Base-by-base conservation (phyloP, 2,888 invertebrate genomes). In the Eurytoma adleriae region DNA sequence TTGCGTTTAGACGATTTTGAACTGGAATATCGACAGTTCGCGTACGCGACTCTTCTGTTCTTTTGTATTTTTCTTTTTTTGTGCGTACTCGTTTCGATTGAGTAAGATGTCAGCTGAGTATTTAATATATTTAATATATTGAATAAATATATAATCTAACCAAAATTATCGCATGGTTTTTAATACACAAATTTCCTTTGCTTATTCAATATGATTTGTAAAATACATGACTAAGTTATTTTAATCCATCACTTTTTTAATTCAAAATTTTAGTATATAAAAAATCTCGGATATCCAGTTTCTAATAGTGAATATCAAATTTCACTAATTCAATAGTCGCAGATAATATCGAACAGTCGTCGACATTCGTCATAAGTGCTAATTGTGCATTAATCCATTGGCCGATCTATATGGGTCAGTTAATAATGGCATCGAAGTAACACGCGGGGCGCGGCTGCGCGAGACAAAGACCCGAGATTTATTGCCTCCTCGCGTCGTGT, bases 301-400 rank as follows among this genome's bases (percentile, higher is more conserved):
- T 0, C 40, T 0, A 3, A 5, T 7, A 40, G n/a, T n/a, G n/a
- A n/a, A 40, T 40, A 40, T 7, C 40, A 7, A 40, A 40, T 40
- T 40, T 40, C 40, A 5, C 40, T 40, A 40, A 40, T 40, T 40
- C 4, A 40, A 40, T 40, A 40, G 0, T 40, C 40, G 7, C 40
- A 7, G 40, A 40, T 40, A 40, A 40, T 40, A 40, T 7, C 59
- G 40, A 12, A 12, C 18, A 40, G 48, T 70, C 66, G 59, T 64
- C 62, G 56, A 69, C 76, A 78, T 76, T 82, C 79, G 62, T 76
- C 76, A 73, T 72, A 80, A 73, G 83, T 72, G 84, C 86, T 87
- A 86, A 86, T 86, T 86, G 85, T 83, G 80, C 86, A 85, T 86
- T 86, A 86, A 88, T 88, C 86, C 84, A 83, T 80, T 85, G 86